phyloP scores from a whole-genome alignment of 2,113 vertebrate species.

The Sigmodon hispidus region DNA sequence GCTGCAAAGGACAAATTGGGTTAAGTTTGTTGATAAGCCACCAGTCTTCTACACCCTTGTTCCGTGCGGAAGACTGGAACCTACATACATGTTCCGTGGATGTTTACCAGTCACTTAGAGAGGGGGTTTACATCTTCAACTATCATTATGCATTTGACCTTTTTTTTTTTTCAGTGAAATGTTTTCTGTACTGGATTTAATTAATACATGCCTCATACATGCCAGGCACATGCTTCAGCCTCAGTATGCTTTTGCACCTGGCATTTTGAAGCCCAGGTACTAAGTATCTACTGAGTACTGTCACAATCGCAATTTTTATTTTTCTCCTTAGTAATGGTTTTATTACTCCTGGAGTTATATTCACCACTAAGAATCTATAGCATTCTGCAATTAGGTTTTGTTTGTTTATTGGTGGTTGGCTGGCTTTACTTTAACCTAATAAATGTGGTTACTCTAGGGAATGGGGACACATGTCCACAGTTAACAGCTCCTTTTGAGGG shows the following conservation, averaged over 20 bases:
- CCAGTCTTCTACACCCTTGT: background rate
- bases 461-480: too few species aligned
- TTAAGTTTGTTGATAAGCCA: background rate
- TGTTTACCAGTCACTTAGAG: background rate
- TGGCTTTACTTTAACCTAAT: background rate
- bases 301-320: background rate
- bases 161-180: background rate
- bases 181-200: background rate
- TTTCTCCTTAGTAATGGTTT: background rate
- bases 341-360: too few species aligned
- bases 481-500: background rate
- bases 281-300: background rate
- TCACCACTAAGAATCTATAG: background rate
- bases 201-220: background rate
- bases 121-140: background rate
- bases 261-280: background rate
- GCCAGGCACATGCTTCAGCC: background rate
- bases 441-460: background rate
- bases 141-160: background rate
- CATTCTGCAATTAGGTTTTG: background rate
- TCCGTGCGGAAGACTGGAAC: too few species aligned
- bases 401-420: background rate
- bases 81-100: too few species aligned
- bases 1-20: background rate
- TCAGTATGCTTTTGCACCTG: background rate